Evolutionary conservation across 2,797 vertebrate species (phyloP), one percentile per base, ranked within the genome.

Genomic region (Sardinella longiceps): DNA sequence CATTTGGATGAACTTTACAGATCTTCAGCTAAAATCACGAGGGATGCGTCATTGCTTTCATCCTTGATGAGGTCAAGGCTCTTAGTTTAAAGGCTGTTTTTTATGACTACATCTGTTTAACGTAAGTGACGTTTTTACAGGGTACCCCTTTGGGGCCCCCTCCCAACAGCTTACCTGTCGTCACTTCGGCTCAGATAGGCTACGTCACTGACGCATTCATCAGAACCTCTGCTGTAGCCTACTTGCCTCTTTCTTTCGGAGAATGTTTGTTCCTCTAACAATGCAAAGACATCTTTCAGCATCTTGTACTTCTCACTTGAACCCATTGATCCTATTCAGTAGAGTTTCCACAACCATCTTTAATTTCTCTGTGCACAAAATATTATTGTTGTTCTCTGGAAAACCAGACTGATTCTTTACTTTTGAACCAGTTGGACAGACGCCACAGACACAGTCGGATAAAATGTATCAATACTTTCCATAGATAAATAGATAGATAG

Each of bases 91-190:
- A 20, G 12, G 14, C 66, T 66, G 25, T 74, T 39, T 70, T 70
- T 39, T 37, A 11, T 5, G 15, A 74, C 66, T 74, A 74, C 66
- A 66, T 74, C 66, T 74, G 66, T 18, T 74, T 5, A 74, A 33
- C 66, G 33, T 74, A 74, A 74, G 33, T 74, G 66, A 74, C 66
- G 33, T 28, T 74, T 74, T 74, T 39, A 74, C 66, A 30, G 66
- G 30, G 66, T 39, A 14, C 66, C 66, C 60, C 66, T 33, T 66
- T 39, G 30, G 66, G 66, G 14, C 66, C 30, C 30, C 66, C 33
- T 15, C 30, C 53, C 20, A 23, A 56, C 2, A 56, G 37, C 66
- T 37, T 74, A 74, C 66, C 66, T 74, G 66, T 74, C 30, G 33
- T 74, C 66, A 74, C 66, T 37, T 39, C 15, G 37, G 66, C 30